Base-by-base conservation (phyloP, 2,888 invertebrate genomes). In the Eutolmus rufibarbis region DNA sequence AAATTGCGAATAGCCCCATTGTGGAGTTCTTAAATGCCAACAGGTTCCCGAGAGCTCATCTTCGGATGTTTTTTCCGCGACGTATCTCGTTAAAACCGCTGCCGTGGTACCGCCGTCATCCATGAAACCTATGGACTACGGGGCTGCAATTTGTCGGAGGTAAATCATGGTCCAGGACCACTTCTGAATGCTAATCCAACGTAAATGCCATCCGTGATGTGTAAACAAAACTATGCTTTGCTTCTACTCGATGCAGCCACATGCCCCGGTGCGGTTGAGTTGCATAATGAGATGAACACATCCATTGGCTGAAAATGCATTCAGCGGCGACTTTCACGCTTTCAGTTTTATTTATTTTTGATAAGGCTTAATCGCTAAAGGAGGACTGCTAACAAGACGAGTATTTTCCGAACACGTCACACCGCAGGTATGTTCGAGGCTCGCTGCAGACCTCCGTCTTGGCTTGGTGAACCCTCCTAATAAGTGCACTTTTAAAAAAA, bases 11-110 rank as follows among this genome's bases (percentile, higher is more conserved):
- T 43, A 28, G 28, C 46, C 51, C 14, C 46, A 40, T 79, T 79
- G 46, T 28, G 12, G n/a, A 79, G 46, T 79, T 79, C 46, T 79
- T 79, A 79, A 79, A 79, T 79, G 79, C 46, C 79, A 79, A 79
- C 79, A 23, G 46, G 79, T 46, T 23, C 79, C 79, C 66, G 19
- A 31, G 34, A 14, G 77, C 31, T 77, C 77, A 77, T 37, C 37
- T 37, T 76, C 31, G n/a, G 40, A 34, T 8, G 40, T 19, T n/a
- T 12, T 7, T 37, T 19, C n/a, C 2, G 4, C 76, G n/a, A 8
- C 23, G 9, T 4, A 40, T 12, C 1, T 40, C 40, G 37, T 19
- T 51, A 51, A 51, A 5, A n/a, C 51, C 66, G 23, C 51, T 28
- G 23, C 66, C 9, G 28, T 12, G 28, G 23, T 19, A 23, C 19